These are phyloP conservation scores for Agriotes lineatus DNA, from an alignment of 2,888 invertebrate genomes.

Conservation along the genomic window DNA sequence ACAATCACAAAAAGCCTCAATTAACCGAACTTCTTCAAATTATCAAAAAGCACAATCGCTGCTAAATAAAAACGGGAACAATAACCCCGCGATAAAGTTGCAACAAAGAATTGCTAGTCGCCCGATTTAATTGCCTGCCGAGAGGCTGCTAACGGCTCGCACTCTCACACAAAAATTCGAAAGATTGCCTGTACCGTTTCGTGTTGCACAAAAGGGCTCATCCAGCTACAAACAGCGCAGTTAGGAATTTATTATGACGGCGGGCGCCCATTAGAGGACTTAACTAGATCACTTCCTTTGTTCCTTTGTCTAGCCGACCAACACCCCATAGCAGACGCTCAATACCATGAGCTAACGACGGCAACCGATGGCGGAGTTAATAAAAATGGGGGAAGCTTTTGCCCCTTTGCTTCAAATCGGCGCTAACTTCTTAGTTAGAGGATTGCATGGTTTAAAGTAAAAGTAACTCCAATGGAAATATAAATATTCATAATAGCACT, in stretches of 20 bases:
- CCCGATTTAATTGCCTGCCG: too few species aligned
- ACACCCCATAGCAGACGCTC: constrained; percentile 31
- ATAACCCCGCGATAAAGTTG: too few species aligned
- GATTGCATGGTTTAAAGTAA: too few species aligned
- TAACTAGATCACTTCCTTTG: constrained; percentile 34
- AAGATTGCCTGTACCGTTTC: background rate
- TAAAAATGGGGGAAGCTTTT: constrained; percentile 25
- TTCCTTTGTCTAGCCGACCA: constrained; percentile 37
- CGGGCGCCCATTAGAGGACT: constrained; percentile 23
- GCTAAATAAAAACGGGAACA: too few species aligned
- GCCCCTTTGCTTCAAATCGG: too few species aligned
- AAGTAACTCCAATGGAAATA: too few species aligned
- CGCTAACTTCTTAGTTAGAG: too few species aligned
- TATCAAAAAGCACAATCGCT: too few species aligned
- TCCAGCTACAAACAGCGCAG: constrained; percentile 11
- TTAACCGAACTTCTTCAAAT: too few species aligned
- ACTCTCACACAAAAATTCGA: background rate
- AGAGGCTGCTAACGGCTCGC: background rate
- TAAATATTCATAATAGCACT: too few species aligned
- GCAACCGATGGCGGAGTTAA: constrained; percentile 12
- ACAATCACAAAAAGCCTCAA: too few species aligned
- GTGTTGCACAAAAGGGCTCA: constrained; percentile 14
- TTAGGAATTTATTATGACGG: constrained; percentile 27
- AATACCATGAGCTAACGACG: constrained; percentile 29
- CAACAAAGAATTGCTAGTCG: too few species aligned